Evolutionary conservation across 2,888 invertebrate genomes (phyloP), one percentile per base, ranked within the genome.

Genomic region (Papilio elwesi): DNA sequence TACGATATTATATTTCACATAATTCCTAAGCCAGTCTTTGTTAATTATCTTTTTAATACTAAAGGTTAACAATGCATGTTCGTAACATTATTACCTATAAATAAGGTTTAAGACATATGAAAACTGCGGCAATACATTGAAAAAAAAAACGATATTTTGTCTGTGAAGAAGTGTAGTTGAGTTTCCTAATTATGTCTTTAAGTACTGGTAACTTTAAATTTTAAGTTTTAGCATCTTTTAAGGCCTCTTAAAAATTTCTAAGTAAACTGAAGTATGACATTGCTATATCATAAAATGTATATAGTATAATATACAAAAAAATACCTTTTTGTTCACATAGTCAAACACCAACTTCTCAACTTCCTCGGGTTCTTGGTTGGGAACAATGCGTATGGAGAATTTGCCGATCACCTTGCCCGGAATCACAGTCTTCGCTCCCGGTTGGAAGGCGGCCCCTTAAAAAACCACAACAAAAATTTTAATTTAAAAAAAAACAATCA

Each of bases 341-440:
- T 95, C 95, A 53, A 95, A 94, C 10, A 99, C 99, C 75, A 96
- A 95, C 80, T 97, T 94, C 79, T 96, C 96, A n/a, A 99, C 96
- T 80, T 96, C 95, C 6, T 95, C 95, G 0, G 98, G 98, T 69
- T 95, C 95, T 94, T 99, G 98, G 87, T 99, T 94, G 0, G 99
- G 99, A n/a, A 99, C 99, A 79, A 98, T 96, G 70, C 99, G 96
- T 78, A 99, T 96, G 0, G 99, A 99, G 92, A 99, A 99, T 90
- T 99, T 99, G 36, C 99, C 99, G 81, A 96, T 96, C 0, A 99
- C 99, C 90, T 98, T 97, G 63, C 96, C 95, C 0, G 98, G 98
- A 82, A 98, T 99, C 0, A 99, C 99, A 70, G 99, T 99, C 88
- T 99, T 99, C 26, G 97, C 96, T 13, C 99, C 99, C 0, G 97